Evolutionary conservation across 2,888 invertebrate genomes (phyloP).

Genomic region (Dicyrtomina minuta): DNA sequence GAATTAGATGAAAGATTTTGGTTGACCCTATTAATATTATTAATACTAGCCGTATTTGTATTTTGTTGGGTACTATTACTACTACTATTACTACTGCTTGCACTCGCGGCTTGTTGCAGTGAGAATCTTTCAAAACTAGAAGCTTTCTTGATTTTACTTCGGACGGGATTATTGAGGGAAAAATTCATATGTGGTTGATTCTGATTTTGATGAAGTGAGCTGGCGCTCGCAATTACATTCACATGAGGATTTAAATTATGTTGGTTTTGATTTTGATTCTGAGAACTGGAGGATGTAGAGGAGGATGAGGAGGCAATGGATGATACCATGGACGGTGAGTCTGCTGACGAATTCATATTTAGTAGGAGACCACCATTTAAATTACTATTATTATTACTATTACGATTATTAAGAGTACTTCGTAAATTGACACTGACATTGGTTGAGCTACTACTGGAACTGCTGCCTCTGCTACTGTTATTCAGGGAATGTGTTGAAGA

Average conservation of each 20-base stretch:
- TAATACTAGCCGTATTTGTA: neutral
- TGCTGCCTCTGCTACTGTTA: conserved; percentile 2
- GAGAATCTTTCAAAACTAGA: conserved; percentile 53
- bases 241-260: too few species aligned
- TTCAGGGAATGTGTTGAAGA: too few species aligned
- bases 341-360: neutral
- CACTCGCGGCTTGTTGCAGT: conserved; percentile 17
- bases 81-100: conserved; percentile 25
- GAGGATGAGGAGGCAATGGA: conserved; percentile 10
- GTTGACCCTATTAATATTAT: conserved; percentile 3
- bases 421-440: neutral
- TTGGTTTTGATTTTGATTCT: too few species aligned
- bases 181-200: conserved; percentile 7
- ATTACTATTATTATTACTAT: neutral
- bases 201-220: conserved; percentile 2
- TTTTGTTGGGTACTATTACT: neutral
- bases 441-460: conserved; percentile 4
- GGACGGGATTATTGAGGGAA: conserved; percentile 31
- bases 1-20: too few species aligned
- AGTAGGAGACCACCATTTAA: conserved; percentile 26
- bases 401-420: too few species aligned
- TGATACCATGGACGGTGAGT: neutral
- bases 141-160: conserved; percentile 53
- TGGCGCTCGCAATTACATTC: conserved; percentile 4
- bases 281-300: conserved; percentile 17